Base-by-base conservation (phyloP, 92 coral and sea anemone species). In the Siderastrea radians region DNA sequence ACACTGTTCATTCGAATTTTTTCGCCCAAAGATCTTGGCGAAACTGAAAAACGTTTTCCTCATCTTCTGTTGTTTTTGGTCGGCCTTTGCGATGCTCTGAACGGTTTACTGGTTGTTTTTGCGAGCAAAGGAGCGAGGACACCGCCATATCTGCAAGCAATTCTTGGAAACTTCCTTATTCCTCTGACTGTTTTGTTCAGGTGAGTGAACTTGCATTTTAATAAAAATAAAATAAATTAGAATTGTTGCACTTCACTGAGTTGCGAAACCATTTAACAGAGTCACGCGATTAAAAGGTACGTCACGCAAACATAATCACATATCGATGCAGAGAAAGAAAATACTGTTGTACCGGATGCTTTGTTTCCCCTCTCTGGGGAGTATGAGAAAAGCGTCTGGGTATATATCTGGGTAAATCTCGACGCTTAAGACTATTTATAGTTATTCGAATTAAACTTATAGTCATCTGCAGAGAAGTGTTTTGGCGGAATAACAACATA, bases 121-220 rank as follows among this genome's bases (percentile, higher is more conserved):
- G 98, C 99, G 26, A 79, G 94, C 68, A 92, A 90, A 46, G 96
- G 96, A 13, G 76, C 86, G 58, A 69, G 99, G 60, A 96, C 99
- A 9, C 95, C 99, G 1, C 99, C 99, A n/a, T 96, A 96, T 63
- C 84, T 95, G 14, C 98, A 95, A 76, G 96, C 96, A 8, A 93
- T 95, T 47, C 82, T 95, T 47, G 98, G 96, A 7, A 96, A 91
- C 74, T 94, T 94, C 26, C 49, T 86, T 79, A 96, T 96, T 11
- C 99, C 99, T 2, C 79, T 96, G 26, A 94, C 92, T 3, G 84
- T 96, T 4, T 46, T 87, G 4, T 65, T 91, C 51, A 93, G 99
- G 99, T 94, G 52, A 75, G 97, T 83, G 45, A 14, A 50, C 9
- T 17, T 9, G 7, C 6, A n/a, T 52, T 17, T 3, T 26, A 26